phyloP scores from a whole-genome alignment of 1,140 invertebrate species.

The Aphidius ervi region DNA sequence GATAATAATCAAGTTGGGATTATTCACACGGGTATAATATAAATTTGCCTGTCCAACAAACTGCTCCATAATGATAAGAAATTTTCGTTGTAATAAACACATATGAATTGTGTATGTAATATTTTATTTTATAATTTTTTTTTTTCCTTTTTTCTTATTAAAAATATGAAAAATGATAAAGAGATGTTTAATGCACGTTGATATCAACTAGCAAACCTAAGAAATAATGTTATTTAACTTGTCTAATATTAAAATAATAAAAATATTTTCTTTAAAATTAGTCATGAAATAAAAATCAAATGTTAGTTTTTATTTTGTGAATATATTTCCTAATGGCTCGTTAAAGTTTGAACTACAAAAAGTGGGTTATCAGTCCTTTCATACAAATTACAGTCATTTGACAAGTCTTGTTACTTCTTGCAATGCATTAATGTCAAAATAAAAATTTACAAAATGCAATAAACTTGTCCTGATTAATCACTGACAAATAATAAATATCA shows the following conservation, averaged over 20 bases:
- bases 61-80: slow-evolving; percentile 11
- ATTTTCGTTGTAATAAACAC: slow-evolving; percentile 9
- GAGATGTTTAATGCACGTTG: neutral
- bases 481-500: too few relatives aligned
- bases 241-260: too few relatives aligned
- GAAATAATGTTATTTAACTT: too few relatives aligned
- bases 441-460: too few relatives aligned
- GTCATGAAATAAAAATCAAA: too few relatives aligned
- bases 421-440: too few relatives aligned
- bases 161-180: too few relatives aligned
- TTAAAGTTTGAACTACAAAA: slow-evolving; percentile 25
- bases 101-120: too few relatives aligned
- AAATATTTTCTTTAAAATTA: too few relatives aligned
- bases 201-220: too few relatives aligned
- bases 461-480: too few relatives aligned
- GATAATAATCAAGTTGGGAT: slow-evolving; percentile 18
- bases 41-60: slow-evolving; percentile 13
- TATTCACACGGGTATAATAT: slow-evolving; percentile 20
- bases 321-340: neutral
- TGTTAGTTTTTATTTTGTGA: too few relatives aligned
- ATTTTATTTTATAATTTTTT: neutral
- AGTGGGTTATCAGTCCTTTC: slow-evolving; percentile 39
- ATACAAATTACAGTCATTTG: slow-evolving; percentile 43
- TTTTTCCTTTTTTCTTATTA: neutral
- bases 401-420: slow-evolving; percentile 23